Evolutionary conservation across 1,140 invertebrate species (phyloP), one percentile per base, ranked within the genome.

Genomic region (Asobara japonica): DNA sequence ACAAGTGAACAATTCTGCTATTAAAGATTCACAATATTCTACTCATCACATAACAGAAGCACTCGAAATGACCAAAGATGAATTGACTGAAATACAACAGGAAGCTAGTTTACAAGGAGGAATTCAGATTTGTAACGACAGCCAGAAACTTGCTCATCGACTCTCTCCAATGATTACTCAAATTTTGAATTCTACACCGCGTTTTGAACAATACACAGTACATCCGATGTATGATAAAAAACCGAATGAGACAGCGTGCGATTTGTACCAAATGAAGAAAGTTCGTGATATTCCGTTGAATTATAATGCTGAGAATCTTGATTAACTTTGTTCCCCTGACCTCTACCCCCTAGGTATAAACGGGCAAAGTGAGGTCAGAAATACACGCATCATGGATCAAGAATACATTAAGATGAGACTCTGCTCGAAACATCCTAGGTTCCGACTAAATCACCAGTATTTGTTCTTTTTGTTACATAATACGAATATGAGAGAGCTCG

Each of bases 261-360:
- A 66, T 65, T n/a, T n/a, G n/a, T n/a, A n/a, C n/a, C n/a, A n/a
- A n/a, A n/a, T n/a, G n/a, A n/a, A n/a, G n/a, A n/a, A 79, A 76
- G 45, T 81, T n/a, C 67, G 77, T 20, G 78, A 77, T 16, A 18
- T 25, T 30, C 71, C 76, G 41, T 48, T 80, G 30, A 74, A 81
- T 78, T 70, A 72, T 33, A 36, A 72, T 20, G 20, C 65, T 5
- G 69, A 80, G 27, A 7, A 20, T 62, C 71, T 78, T 38, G 79
- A 83, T 77, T 22, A 78, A 60, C 75, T 69, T 71, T 83, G 78
- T 77, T 83, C 77, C 71, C 79, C 80, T 6, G 74, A 83, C 73
- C 65, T 79, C 18, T 82, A 74, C 74, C 78, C 79, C n/a, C n/a
- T n/a, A n/a, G n/a, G n/a, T n/a, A n/a, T n/a, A 0, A 72, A 73